These are phyloP conservation scores for Gallinago nigripennis DNA, from an alignment of 2,797 vertebrate genomes.

Conservation along the genomic window DNA sequence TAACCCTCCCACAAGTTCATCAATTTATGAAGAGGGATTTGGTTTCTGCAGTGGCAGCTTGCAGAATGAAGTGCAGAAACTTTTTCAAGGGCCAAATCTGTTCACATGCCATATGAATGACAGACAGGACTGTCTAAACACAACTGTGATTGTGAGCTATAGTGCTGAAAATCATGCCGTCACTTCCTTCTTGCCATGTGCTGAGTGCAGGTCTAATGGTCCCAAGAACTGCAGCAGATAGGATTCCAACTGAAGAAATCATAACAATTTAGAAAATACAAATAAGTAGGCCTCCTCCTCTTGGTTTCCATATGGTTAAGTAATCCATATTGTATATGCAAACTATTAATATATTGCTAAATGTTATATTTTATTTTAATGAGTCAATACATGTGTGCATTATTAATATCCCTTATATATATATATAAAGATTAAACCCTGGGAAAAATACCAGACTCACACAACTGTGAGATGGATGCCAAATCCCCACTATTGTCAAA, in stretches of 20 bases:
- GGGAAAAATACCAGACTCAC: background rate
- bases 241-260: background rate
- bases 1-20: background rate
- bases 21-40: background rate
- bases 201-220: background rate
- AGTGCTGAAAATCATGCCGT: background rate
- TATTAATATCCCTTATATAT: background rate
- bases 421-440: background rate
- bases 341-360: background rate
- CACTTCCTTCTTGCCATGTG: background rate
- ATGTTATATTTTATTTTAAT: background rate
- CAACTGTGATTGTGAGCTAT: background rate
- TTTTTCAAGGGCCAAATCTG: background rate
- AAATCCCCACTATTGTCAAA: background rate
- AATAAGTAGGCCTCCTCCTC: background rate
- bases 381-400: background rate
- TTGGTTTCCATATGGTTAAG: background rate
- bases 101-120: background rate
- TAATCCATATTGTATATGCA: background rate
- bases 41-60: background rate
- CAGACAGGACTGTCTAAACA: constrained; percentile 34
- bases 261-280: background rate
- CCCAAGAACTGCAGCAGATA: background rate
- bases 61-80: background rate
- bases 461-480: background rate